Evolutionary conservation across 2,888 invertebrate species (phyloP).

Genomic region (Phania funesta): DNA sequence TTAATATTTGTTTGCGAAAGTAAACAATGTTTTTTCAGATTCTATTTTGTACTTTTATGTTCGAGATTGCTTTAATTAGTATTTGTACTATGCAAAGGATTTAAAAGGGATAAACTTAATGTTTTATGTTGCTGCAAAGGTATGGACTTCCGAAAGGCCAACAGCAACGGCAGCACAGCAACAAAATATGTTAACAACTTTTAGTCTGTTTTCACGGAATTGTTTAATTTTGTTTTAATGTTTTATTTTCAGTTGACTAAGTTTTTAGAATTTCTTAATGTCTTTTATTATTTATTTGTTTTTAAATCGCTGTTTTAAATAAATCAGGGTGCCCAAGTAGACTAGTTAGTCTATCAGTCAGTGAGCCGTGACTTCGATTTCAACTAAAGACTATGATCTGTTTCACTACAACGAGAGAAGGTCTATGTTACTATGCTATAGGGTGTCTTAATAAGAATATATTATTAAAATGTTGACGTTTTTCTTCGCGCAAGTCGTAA

Average conservation of each 20-base stretch:
- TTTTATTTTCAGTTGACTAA: not conserved
- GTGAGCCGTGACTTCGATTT: too few species aligned
- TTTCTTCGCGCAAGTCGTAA: too few species aligned
- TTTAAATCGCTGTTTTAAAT: too few species aligned
- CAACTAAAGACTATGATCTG: too few species aligned
- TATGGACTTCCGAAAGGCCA: not conserved
- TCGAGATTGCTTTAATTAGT: conserved; percentile 1
- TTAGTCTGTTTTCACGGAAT: conserved; percentile 8
- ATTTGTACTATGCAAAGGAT: conserved; percentile 26
- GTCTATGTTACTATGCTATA: too few species aligned
- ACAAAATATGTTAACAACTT: conserved; percentile 30
- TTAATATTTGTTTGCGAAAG: conserved; percentile 19
- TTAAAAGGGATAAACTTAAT: conserved; percentile 6
- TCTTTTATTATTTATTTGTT: too few species aligned
- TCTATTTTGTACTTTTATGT: not conserved
- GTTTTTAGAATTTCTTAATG: not conserved
- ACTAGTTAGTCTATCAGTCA: too few species aligned
- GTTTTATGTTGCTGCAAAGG: conserved; percentile 7
- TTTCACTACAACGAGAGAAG: too few species aligned
- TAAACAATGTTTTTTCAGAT: conserved; percentile 19
- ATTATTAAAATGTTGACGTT: too few species aligned
- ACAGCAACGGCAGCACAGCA: not conserved
- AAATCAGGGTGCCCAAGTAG: too few species aligned
- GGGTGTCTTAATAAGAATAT: too few species aligned
- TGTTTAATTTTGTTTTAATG: not conserved